A percentile compares a stretch with the other conserved stretches of the same genome.
These are phyloP conservation scores for Anthonomus grandis DNA, from an alignment of 1,140 invertebrate species.

Conservation along the genomic window DNA sequence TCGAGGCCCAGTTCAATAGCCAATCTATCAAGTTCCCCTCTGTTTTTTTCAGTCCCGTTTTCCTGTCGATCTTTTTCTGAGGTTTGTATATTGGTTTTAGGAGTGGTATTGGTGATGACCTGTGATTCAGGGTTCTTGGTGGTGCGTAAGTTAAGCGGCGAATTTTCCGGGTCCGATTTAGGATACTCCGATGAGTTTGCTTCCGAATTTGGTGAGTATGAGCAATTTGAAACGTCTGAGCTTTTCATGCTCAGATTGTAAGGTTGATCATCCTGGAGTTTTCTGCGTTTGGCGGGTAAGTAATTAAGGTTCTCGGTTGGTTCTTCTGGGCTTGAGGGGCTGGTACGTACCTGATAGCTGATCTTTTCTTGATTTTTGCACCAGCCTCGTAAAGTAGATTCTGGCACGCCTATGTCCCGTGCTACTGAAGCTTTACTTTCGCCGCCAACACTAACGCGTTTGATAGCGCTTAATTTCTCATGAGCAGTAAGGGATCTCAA, in stretches of 20 bases:
- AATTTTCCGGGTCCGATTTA: slow-evolving; percentile 7
- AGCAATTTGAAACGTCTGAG: slow-evolving; percentile 6
- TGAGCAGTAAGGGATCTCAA: slow-evolving; percentile 65
- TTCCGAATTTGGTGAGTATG: slow-evolving; percentile 43
- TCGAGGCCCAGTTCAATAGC: slow-evolving; percentile 44
- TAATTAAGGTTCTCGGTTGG: background rate
- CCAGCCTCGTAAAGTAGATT: slow-evolving; percentile 78
- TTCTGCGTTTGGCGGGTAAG: background rate
- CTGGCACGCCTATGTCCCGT: slow-evolving; percentile 75
- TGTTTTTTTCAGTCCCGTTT: slow-evolving; percentile 34
- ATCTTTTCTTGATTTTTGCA: slow-evolving; percentile 80
- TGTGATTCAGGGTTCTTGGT: slow-evolving; percentile 20
- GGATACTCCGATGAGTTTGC: slow-evolving; percentile 1
- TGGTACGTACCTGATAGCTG: slow-evolving; percentile 64
- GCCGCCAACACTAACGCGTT: slow-evolving; percentile 74
- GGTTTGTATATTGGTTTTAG: background rate
- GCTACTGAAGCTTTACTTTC: slow-evolving; percentile 80
- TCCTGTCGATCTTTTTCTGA: background rate
- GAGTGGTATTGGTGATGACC: background rate
- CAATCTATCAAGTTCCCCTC: slow-evolving; percentile 42
- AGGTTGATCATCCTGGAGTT: slow-evolving; percentile 33
- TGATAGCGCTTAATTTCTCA: slow-evolving; percentile 75
- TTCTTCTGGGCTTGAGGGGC: slow-evolving; percentile 25
- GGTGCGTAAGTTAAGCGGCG: slow-evolving; percentile 27
- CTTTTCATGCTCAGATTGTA: slow-evolving; percentile 47